Percentiles rank a stretch among this genome's conserved stretches.
Conservation (phyloP, 37 sponge, comb jelly and placozoan genomes). For the Amphimedon queenslandica region DNA sequence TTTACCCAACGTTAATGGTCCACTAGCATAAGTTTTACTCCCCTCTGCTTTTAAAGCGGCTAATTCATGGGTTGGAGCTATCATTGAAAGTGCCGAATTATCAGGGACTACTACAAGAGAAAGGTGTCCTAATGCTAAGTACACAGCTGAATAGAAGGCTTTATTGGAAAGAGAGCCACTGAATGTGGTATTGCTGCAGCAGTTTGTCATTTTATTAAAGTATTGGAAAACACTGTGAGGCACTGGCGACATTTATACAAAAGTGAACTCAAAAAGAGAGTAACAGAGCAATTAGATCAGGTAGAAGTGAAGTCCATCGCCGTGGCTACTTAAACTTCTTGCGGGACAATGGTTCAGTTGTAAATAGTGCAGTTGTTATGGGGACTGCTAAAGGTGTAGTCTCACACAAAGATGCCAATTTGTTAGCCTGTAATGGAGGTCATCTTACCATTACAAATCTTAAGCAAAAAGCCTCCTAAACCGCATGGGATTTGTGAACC, state of each 20-base stretch:
- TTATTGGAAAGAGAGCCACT: neutral
- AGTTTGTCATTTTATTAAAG: neutral
- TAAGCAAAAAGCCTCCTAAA: constrained; percentile 43
- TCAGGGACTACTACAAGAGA: no score
- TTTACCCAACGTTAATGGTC: no score
- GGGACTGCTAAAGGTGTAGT: neutral
- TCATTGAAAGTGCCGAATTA: no score
- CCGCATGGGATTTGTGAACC: constrained; percentile 61
- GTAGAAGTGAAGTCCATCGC: no score
- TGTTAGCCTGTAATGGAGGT: neutral
- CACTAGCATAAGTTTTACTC: no score
- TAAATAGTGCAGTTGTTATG: neutral
- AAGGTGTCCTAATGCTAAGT: no score
- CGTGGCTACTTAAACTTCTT: neutral
- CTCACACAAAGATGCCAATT: neutral
- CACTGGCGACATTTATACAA: neutral
- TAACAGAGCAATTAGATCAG: no score
- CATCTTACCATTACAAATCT: constrained; percentile 29
- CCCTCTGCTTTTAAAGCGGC: no score
- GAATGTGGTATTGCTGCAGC: neutral
- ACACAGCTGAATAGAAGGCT: neutral
- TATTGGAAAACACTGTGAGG: neutral
- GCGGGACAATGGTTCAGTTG: neutral
- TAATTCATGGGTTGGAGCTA: no score
- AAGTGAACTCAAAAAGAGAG: no score